These are phyloP conservation scores for Sminthurinus signatus DNA, from an alignment of 1,140 invertebrate species.

Conservation along the genomic window DNA sequence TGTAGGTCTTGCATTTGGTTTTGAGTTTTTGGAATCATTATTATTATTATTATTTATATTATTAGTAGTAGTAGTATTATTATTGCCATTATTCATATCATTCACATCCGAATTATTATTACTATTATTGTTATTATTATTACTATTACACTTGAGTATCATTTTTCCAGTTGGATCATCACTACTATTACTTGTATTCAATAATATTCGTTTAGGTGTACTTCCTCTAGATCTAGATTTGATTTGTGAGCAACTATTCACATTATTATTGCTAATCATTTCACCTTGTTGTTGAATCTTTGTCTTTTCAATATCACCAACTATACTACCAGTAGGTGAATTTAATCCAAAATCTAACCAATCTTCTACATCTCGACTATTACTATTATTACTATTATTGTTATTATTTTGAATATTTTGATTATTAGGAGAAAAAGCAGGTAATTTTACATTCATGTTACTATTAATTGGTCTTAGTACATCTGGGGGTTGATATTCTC, in stretches of 20 bases:
- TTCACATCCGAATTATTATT: background rate
- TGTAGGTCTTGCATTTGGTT: slow-evolving; percentile 20
- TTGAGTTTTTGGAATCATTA: background rate
- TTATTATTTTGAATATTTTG: too few relatives aligned
- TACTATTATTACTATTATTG: too few relatives aligned
- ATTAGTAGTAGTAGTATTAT: background rate
- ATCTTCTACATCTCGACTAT: too few relatives aligned
- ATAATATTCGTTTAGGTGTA: background rate
- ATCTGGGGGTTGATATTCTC: slow-evolving; percentile 11
- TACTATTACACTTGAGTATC: background rate
- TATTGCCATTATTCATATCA: too few relatives aligned
- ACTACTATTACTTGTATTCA: too few relatives aligned
- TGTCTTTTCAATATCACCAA: too few relatives aligned
- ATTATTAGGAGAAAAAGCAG: slow-evolving; percentile 14
- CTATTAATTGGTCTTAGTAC: slow-evolving; percentile 28
- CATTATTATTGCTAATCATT: too few relatives aligned
- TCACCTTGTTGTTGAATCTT: too few relatives aligned
- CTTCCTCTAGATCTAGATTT: background rate
- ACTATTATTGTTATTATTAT: background rate
- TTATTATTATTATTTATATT: background rate
- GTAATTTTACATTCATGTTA: slow-evolving; percentile 6
- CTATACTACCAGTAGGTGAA: too few relatives aligned
- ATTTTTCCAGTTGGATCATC: too few relatives aligned
- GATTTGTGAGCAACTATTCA: too few relatives aligned
- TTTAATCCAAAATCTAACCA: too few relatives aligned